Conservation (phyloP, 2,888 invertebrate genomes). For the Biston stratarius region DNA sequence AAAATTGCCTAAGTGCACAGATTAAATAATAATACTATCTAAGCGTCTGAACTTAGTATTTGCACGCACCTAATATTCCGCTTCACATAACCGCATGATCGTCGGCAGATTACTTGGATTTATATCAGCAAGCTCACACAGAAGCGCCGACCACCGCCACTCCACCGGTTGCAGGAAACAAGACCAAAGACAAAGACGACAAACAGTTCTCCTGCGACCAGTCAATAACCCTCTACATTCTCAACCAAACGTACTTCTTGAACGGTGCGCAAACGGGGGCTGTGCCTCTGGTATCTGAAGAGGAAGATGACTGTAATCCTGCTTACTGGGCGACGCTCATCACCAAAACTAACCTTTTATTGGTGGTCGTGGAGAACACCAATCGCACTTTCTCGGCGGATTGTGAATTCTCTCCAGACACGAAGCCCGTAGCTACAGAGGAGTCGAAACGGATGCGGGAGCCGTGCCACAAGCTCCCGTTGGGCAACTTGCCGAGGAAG, state of each 20-base stretch:
- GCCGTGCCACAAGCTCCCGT: conserved; percentile 91
- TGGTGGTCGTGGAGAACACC: conserved; percentile 89
- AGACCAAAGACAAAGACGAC: conserved; percentile 74
- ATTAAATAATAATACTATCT: not conserved
- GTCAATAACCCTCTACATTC: conserved; percentile 89
- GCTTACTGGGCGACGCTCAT: conserved; percentile 90
- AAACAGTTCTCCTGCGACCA: conserved; percentile 90
- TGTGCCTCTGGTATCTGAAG: conserved; percentile 65
- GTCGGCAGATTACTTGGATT: conserved; percentile 65
- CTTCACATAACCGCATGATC: conserved; percentile 74
- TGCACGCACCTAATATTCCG: conserved; percentile 64
- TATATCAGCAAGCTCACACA: conserved; percentile 57
- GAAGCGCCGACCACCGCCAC: conserved; percentile 57
- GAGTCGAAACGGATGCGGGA: conserved; percentile 79
- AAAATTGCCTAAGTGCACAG: no score
- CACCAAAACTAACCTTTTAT: conserved; percentile 91
- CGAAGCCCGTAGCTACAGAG: conserved; percentile 76
- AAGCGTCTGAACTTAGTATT: conserved; percentile 35
- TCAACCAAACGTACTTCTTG: conserved; percentile 87
- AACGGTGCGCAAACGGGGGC: conserved; percentile 58
- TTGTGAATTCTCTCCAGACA: conserved; percentile 87
- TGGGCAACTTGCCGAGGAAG: conserved; percentile 89
- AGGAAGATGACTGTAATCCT: conserved; percentile 67
- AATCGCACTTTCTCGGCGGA: conserved; percentile 51
- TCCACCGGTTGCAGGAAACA: conserved; percentile 57